phyloP scores from a whole-genome alignment of 2,113 vertebrate species.

The Asarcornis scutulata region DNA sequence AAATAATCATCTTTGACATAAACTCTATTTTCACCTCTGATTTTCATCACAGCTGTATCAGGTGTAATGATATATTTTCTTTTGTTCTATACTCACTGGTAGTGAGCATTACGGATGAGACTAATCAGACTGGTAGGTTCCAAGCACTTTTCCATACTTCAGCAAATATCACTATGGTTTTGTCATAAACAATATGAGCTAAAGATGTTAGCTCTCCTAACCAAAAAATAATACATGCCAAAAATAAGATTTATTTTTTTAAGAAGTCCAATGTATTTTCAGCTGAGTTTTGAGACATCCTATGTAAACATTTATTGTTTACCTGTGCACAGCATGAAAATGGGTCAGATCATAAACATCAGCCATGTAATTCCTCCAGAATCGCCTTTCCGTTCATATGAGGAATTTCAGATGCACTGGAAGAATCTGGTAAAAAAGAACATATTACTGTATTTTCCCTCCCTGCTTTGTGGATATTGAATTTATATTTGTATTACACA shows the following conservation, averaged over 20 bases:
- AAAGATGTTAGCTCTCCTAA: not conserved
- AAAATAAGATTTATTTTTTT: not conserved
- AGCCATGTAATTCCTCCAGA: slow-evolving; percentile 78
- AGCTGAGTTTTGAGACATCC: not conserved
- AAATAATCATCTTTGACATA: not conserved
- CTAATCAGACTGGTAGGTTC: not conserved
- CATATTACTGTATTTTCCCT: not conserved
- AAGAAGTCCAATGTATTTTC: not conserved
- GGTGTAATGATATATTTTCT: not conserved
- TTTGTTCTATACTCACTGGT: not conserved
- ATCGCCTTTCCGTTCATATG: slow-evolving; percentile 84
- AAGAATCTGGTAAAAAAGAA: slow-evolving; percentile 79
- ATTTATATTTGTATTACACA: not conserved
- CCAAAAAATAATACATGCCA: not conserved
- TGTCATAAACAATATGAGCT: not conserved
- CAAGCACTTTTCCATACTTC: not conserved
- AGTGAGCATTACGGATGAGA: not conserved
- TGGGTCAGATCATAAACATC: slow-evolving; percentile 86
- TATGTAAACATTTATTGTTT: not conserved
- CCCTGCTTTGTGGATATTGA: not conserved
- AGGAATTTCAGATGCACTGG: slow-evolving; percentile 88
- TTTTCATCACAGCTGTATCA: slow-evolving; percentile 6
- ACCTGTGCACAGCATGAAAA: slow-evolving; percentile 87
- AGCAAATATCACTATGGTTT: not conserved
- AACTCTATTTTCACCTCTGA: not conserved